Base-by-base conservation (phyloP, 2,797 vertebrate genomes). In the Gymnodraco acuticeps region DNA sequence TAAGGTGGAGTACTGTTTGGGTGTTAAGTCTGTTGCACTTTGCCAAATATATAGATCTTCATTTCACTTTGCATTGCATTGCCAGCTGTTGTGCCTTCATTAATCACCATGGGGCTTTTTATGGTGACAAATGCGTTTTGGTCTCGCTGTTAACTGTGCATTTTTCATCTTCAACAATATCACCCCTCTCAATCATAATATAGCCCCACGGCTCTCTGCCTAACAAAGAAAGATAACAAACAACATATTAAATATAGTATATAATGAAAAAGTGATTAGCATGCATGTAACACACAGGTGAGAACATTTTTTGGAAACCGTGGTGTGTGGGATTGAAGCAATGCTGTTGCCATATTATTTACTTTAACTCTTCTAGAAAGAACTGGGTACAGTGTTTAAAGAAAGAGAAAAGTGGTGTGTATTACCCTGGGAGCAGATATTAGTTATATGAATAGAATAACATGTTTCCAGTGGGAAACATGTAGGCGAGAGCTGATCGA, bases 81-180 rank as follows among this genome's bases (percentile, higher is more conserved):
- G 77, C 86, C 87, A 89, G 86, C 80, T 89, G 85, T 83, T 88
- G 81, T 83, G 85, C 76, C 77, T 85, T 89, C 85, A 88, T 91
- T 79, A 86, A 86, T 93, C 85, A 86, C 78, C 31, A 64, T 38
- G 74, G 78, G 82, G 80, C 54, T 62, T 78, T 85, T 88, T 85
- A 88, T 74, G 67, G 79, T 86, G 87, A 92, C 80, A 85, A 89
- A 89, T 81, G 78, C 60, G 82, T 83, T 83, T 4, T 20, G 87
- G 86, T 89, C 84, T 89, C 47, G 58, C 81, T 72, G 77, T 87
- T 91, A 89, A 87, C 83, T 86, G 69, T 84, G 68, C 84, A 86
- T 88, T 88, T 86, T 86, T 91, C 84, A 90, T 89, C 77, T 85
- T 77, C 66, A 43, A 86, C 70, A 87, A 77, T 78, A 83, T 86